These are phyloP conservation scores for Enteromius trimaculatus DNA, from an alignment of 2,797 vertebrate species.

Conservation along the genomic window DNA sequence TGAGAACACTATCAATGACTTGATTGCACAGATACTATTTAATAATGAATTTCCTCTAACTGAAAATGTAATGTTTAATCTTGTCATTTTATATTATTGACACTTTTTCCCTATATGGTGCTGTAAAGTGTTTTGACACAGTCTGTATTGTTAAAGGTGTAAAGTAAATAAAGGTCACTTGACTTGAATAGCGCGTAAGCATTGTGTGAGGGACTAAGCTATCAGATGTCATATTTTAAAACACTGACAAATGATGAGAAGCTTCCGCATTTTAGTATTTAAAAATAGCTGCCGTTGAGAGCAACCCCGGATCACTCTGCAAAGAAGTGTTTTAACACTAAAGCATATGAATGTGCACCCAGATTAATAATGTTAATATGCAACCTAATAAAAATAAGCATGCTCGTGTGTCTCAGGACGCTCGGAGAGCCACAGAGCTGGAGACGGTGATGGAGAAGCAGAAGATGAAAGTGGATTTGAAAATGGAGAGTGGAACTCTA, in stretches of 20 bases:
- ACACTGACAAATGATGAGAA: neutral
- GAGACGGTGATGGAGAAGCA: conserved; percentile 89
- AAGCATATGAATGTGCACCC: neutral
- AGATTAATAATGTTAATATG: neutral
- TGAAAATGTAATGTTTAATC: too few species aligned
- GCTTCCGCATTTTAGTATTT: neutral
- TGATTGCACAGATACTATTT: too few species aligned
- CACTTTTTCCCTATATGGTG: too few species aligned
- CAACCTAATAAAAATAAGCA: neutral
- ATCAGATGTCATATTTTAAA: neutral
- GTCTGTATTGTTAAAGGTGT: too few species aligned
- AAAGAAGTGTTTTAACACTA: neutral
- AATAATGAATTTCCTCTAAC: too few species aligned
- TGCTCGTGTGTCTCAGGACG: conserved; percentile 74
- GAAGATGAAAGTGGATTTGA: conserved; percentile 85
- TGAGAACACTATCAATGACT: too few species aligned
- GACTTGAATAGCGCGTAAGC: too few species aligned
- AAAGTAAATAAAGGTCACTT: too few species aligned
- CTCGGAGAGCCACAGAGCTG: conserved; percentile 80
- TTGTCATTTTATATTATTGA: too few species aligned
- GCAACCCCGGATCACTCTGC: neutral
- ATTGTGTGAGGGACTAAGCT: neutral
- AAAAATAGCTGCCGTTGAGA: neutral
- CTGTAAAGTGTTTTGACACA: too few species aligned
- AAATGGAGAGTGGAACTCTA: conserved; percentile 76